Evolutionary conservation across 1,140 invertebrate genomes (phyloP).

Genomic region (Mizuhopecten yessoensis): DNA sequence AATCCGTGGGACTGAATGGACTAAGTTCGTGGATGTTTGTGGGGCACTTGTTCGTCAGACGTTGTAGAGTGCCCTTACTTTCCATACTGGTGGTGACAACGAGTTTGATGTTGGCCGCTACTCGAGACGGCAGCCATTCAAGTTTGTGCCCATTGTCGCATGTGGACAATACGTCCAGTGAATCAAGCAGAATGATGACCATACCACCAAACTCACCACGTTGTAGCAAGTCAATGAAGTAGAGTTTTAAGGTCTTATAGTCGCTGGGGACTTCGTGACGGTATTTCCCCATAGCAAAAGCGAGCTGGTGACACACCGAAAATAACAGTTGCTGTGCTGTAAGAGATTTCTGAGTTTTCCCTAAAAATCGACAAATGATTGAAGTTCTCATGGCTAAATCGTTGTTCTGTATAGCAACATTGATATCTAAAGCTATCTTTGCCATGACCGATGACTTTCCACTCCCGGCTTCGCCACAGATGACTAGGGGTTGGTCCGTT

Average conservation of each 20-base stretch:
- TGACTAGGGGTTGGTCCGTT: constrained; percentile 74
- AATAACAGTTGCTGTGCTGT: constrained; percentile 71
- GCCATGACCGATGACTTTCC: constrained; percentile 81
- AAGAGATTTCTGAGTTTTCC: constrained; percentile 71
- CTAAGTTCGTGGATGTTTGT: constrained; percentile 69
- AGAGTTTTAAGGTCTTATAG: constrained; percentile 70
- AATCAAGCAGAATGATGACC: constrained; percentile 79
- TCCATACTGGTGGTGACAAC: constrained; percentile 75
- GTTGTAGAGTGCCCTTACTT: constrained; percentile 65
- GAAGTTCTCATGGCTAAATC: constrained; percentile 69
- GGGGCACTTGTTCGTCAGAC: constrained; percentile 69
- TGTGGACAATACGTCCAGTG: constrained; percentile 74
- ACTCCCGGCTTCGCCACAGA: constrained; percentile 75
- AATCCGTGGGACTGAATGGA: constrained; percentile 67
- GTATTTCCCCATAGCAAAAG: constrained; percentile 67
- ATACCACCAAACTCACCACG: constrained; percentile 76
- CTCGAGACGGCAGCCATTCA: constrained; percentile 79
- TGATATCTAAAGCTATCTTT: constrained; percentile 71
- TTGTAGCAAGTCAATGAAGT: constrained; percentile 75
- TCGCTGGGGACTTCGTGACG: constrained; percentile 73
- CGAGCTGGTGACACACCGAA: constrained; percentile 78
- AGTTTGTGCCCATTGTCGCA: constrained; percentile 73
- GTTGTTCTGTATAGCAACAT: constrained; percentile 64
- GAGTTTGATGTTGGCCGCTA: constrained; percentile 79
- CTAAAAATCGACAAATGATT: constrained; percentile 76